phyloP scores from a whole-genome alignment of 1,140 invertebrate species.

The Rhagoletis pomonella region DNA sequence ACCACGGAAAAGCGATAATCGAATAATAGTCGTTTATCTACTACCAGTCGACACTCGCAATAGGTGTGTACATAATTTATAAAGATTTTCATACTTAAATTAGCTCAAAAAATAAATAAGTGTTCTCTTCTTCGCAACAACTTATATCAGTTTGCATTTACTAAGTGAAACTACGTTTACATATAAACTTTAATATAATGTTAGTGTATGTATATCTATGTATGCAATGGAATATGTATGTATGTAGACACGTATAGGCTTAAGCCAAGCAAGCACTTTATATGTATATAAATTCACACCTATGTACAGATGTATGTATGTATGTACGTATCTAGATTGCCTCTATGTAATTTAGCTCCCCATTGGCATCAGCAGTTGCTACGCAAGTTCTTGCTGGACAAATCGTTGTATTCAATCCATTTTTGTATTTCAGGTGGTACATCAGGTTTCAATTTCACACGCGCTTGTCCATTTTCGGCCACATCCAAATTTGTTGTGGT shows the following conservation, averaged over 20 bases:
- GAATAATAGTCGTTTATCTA: too few species aligned
- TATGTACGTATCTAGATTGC: background rate
- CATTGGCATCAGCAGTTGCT: slow-evolving; percentile 65
- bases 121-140: background rate
- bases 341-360: background rate
- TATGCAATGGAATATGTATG: slow-evolving; percentile 7
- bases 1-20: too few species aligned
- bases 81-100: background rate
- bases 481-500: slow-evolving; percentile 57
- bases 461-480: slow-evolving; percentile 70
- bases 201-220: background rate
- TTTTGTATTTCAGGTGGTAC: slow-evolving; percentile 77
- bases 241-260: slow-evolving; percentile 24
- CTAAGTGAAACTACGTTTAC: background rate
- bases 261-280: background rate
- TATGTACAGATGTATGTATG: background rate
- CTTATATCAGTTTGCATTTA: background rate
- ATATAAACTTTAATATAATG: background rate
- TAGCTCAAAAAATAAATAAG: slow-evolving; percentile 19
- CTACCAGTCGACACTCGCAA: too few species aligned
- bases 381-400: slow-evolving; percentile 79
- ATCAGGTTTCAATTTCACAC: slow-evolving; percentile 76
- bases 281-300: too few species aligned
- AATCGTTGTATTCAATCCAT: slow-evolving; percentile 83
- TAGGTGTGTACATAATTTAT: background rate